phyloP scores from a whole-genome alignment of 2,797 vertebrate species.

The Megalops cyprinoides region DNA sequence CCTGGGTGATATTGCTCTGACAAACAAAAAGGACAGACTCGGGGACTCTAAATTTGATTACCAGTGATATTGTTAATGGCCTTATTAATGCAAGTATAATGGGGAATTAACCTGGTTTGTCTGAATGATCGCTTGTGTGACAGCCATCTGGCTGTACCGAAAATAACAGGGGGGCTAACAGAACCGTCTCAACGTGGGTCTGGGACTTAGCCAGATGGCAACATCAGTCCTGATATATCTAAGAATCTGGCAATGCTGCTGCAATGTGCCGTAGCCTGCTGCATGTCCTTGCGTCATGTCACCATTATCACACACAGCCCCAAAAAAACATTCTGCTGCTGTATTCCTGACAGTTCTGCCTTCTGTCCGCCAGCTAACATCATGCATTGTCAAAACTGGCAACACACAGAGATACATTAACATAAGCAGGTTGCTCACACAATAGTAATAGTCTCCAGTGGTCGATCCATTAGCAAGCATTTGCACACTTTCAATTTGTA shows the following conservation, averaged over 20 bases:
- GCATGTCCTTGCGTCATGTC: constrained; percentile 25
- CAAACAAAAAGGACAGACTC: constrained; percentile 63
- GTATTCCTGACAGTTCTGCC: not conserved
- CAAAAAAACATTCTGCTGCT: constrained; percentile 24
- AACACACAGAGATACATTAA: constrained; percentile 32
- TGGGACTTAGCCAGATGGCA: constrained; percentile 48
- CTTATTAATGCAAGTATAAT: constrained; percentile 78
- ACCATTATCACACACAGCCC: constrained; percentile 4
- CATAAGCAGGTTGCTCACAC: constrained; percentile 34
- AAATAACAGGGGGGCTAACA: constrained; percentile 36
- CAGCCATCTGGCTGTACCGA: constrained; percentile 73
- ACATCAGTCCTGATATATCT: constrained; percentile 44
- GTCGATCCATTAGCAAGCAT: constrained; percentile 46
- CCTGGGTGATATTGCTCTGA: constrained; percentile 54
- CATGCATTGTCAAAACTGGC: constrained; percentile 29
- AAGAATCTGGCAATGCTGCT: constrained; percentile 37
- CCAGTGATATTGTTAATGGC: constrained; percentile 75
- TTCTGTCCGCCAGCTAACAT: not conserved
- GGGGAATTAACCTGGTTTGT: constrained; percentile 70
- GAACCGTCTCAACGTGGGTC: constrained; percentile 42
- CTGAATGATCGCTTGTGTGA: constrained; percentile 70
- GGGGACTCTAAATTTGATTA: constrained; percentile 68
- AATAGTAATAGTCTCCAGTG: constrained; percentile 38
- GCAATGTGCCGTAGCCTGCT: constrained; percentile 24
- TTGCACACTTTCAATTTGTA: constrained; percentile 49